Evolutionary conservation across 2,113 vertebrate genomes (phyloP).

Genomic region (Verasper variegatus): DNA sequence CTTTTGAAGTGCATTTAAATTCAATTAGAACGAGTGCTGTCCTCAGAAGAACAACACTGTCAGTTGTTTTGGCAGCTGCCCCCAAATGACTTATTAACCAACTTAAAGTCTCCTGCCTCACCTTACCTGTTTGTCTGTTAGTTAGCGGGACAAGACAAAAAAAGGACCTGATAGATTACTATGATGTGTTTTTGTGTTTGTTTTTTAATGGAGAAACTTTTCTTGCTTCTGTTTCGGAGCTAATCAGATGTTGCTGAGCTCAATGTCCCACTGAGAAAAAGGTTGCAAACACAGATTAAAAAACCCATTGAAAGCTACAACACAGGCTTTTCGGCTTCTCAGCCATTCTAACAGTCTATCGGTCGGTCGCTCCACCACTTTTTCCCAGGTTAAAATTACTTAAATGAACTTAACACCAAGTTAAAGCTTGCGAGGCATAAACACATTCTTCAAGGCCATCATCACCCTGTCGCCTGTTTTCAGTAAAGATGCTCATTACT

Average conservation of each 20-base stretch:
- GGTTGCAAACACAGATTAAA: too few species aligned
- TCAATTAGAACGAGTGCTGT: not conserved
- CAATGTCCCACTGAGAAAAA: too few species aligned
- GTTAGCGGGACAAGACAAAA: too few species aligned
- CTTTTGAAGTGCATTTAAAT: not conserved
- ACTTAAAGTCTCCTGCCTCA: too few species aligned
- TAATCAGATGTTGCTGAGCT: too few species aligned
- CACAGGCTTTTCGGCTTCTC: not conserved
- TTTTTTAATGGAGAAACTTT: too few species aligned
- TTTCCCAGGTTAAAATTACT: not conserved
- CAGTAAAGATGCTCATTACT: slow-evolving; percentile 3
- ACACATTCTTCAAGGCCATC: not conserved
- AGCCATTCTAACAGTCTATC: too few species aligned
- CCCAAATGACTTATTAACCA: not conserved
- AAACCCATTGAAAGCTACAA: not conserved
- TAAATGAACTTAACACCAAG: not conserved
- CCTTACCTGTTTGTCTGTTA: too few species aligned
- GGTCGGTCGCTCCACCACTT: not conserved
- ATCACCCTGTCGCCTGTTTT: not conserved
- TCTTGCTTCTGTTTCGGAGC: too few species aligned
- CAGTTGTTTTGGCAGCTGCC: not conserved
- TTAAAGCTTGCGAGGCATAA: not conserved
- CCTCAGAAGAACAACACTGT: not conserved
- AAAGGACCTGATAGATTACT: too few species aligned
- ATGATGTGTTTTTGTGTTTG: too few species aligned